These are phyloP conservation scores for Rhinopithecus roxellana DNA, from an alignment of 2,113 vertebrate species.

Conservation along the genomic window DNA sequence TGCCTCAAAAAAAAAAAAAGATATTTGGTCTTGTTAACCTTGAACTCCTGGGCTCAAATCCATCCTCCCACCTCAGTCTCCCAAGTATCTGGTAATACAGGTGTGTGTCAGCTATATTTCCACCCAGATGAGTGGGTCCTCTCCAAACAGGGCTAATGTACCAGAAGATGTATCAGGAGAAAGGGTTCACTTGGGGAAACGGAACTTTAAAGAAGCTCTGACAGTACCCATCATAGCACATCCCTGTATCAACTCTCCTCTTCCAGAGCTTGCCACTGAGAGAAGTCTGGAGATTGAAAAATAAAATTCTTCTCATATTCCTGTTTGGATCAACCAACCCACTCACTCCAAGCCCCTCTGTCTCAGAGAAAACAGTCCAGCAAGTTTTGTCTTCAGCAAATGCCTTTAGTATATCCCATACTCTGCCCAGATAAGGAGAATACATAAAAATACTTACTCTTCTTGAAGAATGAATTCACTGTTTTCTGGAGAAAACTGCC, in stretches of 20 bases:
- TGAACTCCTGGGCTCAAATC: neutral
- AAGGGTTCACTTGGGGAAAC: neutral
- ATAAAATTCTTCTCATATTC: constrained; percentile 26
- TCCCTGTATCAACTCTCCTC: neutral
- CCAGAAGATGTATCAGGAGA: neutral
- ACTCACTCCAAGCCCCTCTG: neutral
- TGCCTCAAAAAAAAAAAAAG: too few relatives aligned
- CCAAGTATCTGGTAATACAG: neutral
- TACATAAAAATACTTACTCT: constrained; percentile 89
- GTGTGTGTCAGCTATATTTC: neutral
- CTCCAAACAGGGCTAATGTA: neutral
- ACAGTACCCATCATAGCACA: neutral
- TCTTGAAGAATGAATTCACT: constrained; percentile 95
- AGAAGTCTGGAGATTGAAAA: neutral
- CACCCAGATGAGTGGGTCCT: neutral
- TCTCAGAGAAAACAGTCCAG: neutral
- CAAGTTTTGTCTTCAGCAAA: constrained; percentile 21
- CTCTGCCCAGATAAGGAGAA: neutral
- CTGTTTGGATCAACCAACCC: neutral
- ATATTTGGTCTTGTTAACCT: neutral
- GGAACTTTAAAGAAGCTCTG: neutral
- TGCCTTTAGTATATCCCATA: constrained; percentile 2
- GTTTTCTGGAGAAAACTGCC: constrained; percentile 97
- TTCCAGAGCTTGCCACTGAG: neutral
- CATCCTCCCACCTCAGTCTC: neutral